A percentile compares a stretch with the other conserved stretches of the same genome.
These are phyloP conservation scores for Cataglyphis albicans DNA, from an alignment of 2,888 invertebrate species.

Conservation along the genomic window DNA sequence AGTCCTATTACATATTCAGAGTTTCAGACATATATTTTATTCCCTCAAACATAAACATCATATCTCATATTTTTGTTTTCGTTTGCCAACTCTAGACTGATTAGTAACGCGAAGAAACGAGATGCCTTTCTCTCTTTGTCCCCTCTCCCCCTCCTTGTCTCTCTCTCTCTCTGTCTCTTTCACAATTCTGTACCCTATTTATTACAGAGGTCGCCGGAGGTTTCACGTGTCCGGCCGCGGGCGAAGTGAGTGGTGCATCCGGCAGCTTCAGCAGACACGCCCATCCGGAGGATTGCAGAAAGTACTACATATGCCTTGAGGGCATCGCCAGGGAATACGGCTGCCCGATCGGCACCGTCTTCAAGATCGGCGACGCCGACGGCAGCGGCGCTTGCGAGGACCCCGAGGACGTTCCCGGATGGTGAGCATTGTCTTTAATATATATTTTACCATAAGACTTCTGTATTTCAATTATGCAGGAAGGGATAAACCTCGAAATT, in stretches of 20 bases:
- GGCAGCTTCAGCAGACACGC: conserved; percentile 98
- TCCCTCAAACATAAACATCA: background rate
- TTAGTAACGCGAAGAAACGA: background rate
- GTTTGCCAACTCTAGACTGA: conserved; percentile 43
- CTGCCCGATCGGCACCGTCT: conserved; percentile 97
- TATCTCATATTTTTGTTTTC: conserved; percentile 22
- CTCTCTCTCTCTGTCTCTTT: conserved; percentile 15
- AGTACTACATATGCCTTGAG: conserved; percentile 97
- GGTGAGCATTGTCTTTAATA: conserved; percentile 89
- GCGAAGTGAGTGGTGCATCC: conserved; percentile 91
- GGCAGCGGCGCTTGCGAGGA: conserved; percentile 97
- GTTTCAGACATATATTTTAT: background rate
- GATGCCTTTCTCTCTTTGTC: conserved; percentile 33
- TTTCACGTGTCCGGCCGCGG: conserved; percentile 94
- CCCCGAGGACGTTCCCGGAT: conserved; percentile 98
- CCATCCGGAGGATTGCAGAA: conserved; percentile 97
- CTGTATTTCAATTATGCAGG: background rate
- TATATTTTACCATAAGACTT: background rate
- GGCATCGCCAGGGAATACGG: conserved; percentile 97
- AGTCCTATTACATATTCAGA: background rate
- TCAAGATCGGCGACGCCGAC: conserved; percentile 96
- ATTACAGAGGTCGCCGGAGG: conserved; percentile 95
- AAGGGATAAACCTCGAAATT: background rate
- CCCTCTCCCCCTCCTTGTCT: conserved; percentile 37
- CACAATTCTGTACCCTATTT: conserved; percentile 41